Percentiles rank a stretch among this genome's conserved stretches.
Conservation (phyloP, 2,888 invertebrate species). For the Troglohyphantes excavatus region DNA sequence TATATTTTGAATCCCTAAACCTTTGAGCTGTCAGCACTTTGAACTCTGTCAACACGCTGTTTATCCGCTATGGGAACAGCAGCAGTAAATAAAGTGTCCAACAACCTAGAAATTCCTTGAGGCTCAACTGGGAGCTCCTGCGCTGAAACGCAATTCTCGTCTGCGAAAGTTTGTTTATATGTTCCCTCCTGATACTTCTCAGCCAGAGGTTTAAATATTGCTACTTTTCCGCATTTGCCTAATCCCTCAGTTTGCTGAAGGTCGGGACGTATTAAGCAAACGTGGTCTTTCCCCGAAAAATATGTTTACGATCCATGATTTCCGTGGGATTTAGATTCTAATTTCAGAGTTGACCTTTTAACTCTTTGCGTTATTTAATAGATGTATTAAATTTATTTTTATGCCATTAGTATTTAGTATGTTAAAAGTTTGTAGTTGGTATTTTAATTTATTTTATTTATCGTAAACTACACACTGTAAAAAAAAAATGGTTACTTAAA, state of each 20-base stretch:
- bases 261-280: neutral
- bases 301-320: neutral
- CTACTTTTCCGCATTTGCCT: neutral
- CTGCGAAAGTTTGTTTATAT: slow-evolving; percentile 5
- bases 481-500: too few relatives aligned
- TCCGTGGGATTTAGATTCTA: neutral
- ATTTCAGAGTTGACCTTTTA: too few relatives aligned
- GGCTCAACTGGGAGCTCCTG: neutral
- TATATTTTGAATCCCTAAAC: slow-evolving; percentile 19
- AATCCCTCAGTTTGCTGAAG: neutral
- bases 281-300: neutral
- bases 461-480: too few relatives aligned
- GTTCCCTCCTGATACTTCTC: neutral
- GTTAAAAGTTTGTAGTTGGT: too few relatives aligned
- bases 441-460: too few relatives aligned
- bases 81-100: slow-evolving; percentile 14
- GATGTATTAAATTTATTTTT: too few relatives aligned
- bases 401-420: too few relatives aligned
- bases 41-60: slow-evolving; percentile 16
- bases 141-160: neutral
- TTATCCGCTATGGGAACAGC: slow-evolving; percentile 4
- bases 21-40: slow-evolving; percentile 18
- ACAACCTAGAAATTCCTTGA: neutral
- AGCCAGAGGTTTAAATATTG: neutral
- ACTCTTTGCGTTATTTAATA: too few relatives aligned